Evolutionary conservation across 1,140 invertebrate species (phyloP), one percentile per base, ranked within the genome.

Genomic region (Trichonephila inaurata): DNA sequence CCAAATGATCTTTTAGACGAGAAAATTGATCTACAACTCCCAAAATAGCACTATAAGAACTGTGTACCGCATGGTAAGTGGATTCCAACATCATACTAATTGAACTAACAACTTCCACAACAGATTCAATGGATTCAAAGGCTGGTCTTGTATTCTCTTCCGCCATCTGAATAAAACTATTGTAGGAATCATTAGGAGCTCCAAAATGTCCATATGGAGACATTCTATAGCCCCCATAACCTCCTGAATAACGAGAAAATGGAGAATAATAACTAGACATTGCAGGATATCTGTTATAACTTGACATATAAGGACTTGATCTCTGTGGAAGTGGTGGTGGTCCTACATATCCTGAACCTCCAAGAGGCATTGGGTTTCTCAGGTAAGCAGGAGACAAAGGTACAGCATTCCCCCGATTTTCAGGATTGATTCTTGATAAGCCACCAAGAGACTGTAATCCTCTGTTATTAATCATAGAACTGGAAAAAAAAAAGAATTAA

Each of bases 21-120:
- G 98, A 97, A 96, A 99, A 97, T 96, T 99, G 99, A 94, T 99
- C 98, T 61, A 98, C 98, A 2, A 99, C 98, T 88, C 98, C 98
- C 62, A 99, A 96, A 94, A 99, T 98, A 77, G 99, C 99, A 95
- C 98, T 96, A 95, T 99, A 99, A 10, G 99, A 99, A 96, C 97
- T 99, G 19, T 98, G 98, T 95, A 99, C 97, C 28, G 99, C 98
- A 96, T 98, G 97, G 95, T 98, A 99, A 94, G 99, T 99, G 21
- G 98, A 99, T 95, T 99, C 99, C 60, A 99, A 96, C 98, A 99
- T 99, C 97, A 99, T 98, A 40, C 98, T 98, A 16, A 99, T 97
- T 83, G 99, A 99, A 44, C 97, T 97, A 95, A 99, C 98, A 28
- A 99, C 98, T 94, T 97, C 97, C 0, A 99, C 98, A 93, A 99